Conservation (phyloP, 2,113 vertebrate genomes). For the Hippocampus mohnikei region DNA sequence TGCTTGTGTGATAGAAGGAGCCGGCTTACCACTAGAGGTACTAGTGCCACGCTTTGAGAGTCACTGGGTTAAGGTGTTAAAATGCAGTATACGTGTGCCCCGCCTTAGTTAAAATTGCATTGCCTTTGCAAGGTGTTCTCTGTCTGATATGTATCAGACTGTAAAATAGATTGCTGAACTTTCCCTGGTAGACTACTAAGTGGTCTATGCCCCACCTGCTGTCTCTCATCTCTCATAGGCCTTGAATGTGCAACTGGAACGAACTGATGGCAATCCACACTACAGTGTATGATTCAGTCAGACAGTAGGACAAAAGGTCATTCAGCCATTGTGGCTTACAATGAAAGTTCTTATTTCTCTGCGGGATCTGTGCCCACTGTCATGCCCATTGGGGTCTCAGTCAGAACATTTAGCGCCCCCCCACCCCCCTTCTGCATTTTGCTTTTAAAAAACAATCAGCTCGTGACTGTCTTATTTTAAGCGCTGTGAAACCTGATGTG, state of each 20-base stretch:
- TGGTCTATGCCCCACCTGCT: not conserved
- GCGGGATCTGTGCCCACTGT: not conserved
- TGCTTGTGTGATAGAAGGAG: no score
- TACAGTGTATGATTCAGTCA: not conserved
- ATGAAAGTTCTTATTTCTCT: not conserved
- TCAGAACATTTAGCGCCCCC: not conserved
- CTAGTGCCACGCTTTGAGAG: no score
- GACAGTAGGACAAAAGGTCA: not conserved
- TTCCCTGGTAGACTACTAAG: not conserved
- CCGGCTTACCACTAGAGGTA: no score
- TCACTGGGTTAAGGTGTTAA: no score
- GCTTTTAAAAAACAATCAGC: not conserved
- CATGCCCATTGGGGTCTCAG: not conserved
- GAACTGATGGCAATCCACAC: not conserved
- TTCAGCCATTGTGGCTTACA: not conserved
- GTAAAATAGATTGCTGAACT: no score
- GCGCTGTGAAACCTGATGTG: not conserved
- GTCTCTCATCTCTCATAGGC: not conserved
- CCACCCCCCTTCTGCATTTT: not conserved
- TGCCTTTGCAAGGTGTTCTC: no score
- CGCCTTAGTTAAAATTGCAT: no score
- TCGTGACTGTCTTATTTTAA: constrained; percentile 2
- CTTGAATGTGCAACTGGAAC: not conserved
- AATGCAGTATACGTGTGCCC: no score
- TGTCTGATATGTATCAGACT: no score